phyloP scores from a whole-genome alignment of 2,113 vertebrate species.

The Naja naja region DNA sequence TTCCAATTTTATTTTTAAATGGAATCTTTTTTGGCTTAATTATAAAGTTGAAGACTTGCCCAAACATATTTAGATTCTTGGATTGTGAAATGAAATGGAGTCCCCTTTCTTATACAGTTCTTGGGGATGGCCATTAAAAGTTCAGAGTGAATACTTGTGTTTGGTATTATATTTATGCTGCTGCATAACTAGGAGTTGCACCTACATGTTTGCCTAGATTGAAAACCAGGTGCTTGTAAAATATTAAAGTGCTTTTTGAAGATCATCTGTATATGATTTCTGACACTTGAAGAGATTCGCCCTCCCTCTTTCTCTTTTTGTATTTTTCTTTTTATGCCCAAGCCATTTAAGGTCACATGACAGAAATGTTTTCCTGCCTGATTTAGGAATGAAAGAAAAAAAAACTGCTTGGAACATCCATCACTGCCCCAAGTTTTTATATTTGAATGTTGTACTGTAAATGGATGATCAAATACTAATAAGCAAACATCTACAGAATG shows the following conservation, averaged over 20 bases:
- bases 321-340: not conserved
- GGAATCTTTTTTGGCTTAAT: not conserved
- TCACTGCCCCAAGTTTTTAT: not conserved
- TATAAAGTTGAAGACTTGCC: not conserved
- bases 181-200: not conserved
- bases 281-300: conserved; percentile 53
- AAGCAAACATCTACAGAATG: not conserved
- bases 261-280: not conserved
- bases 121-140: not conserved
- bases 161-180: not conserved
- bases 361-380: not conserved
- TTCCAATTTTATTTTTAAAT: not conserved
- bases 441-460: not conserved
- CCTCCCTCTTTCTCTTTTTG: not conserved
- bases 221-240: not conserved
- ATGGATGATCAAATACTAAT: not conserved
- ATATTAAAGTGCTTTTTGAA: not conserved
- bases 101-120: not conserved
- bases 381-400: not conserved
- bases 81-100: not conserved
- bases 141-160: too few relatives aligned
- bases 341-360: not conserved
- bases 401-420: not conserved
- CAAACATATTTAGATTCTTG: not conserved
- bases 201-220: not conserved